These are phyloP conservation scores for Strigamia crassipes DNA, from an alignment of 2,888 invertebrate species.

Conservation along the genomic window DNA sequence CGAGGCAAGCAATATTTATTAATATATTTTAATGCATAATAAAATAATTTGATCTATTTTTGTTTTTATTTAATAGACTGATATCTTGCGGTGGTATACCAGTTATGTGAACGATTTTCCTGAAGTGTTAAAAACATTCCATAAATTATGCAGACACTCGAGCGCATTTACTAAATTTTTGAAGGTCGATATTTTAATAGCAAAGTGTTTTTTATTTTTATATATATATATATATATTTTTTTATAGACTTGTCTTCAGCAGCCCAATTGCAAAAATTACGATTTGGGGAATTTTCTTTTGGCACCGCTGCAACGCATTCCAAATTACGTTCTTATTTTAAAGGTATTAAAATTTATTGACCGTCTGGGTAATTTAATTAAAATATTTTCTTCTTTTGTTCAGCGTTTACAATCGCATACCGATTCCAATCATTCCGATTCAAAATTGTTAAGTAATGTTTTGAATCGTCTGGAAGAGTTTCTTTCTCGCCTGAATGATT, in stretches of 20 bases:
- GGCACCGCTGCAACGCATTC: conserved; percentile 60
- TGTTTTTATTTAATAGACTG: conserved; percentile 53
- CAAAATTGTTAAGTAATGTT: conserved; percentile 57
- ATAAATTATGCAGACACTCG: conserved; percentile 58
- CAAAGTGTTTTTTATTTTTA: background rate
- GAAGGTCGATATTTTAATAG: conserved; percentile 54
- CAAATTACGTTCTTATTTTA: conserved; percentile 55
- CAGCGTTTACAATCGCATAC: conserved; percentile 59
- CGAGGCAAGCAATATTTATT: conserved; percentile 46
- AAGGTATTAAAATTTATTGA: background rate
- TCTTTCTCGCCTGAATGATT: conserved; percentile 59
- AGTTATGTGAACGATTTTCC: conserved; percentile 61
- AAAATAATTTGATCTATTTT: background rate
- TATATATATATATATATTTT: background rate
- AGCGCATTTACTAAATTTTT: conserved; percentile 58
- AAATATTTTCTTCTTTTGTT: background rate
- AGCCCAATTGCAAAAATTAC: conserved; percentile 57
- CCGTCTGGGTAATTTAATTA: background rate
- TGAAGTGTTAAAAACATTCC: conserved; percentile 59
- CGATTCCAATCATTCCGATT: conserved; percentile 58
- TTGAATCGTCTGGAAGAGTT: conserved; percentile 58
- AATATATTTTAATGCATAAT: background rate
- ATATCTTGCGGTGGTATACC: conserved; percentile 59
- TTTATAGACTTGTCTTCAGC: conserved; percentile 53
- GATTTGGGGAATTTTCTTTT: conserved; percentile 60